These are phyloP conservation scores for Burhinus bistriatus DNA, from an alignment of 2,113 vertebrate genomes.

Conservation along the genomic window DNA sequence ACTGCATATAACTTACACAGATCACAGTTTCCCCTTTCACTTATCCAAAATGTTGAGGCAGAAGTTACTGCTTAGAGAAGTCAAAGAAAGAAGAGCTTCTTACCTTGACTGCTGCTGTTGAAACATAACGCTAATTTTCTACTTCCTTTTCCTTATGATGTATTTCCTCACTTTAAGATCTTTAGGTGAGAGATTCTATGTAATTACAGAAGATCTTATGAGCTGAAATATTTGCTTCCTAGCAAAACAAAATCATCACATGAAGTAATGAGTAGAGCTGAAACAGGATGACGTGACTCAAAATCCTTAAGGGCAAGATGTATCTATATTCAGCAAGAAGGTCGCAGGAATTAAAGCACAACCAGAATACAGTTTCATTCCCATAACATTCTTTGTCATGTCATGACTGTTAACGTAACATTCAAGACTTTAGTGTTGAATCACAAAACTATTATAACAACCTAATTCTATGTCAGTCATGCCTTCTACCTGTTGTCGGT, in stretches of 20 bases:
- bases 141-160: not conserved
- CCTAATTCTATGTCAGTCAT: not conserved
- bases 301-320: not conserved
- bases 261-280: not conserved
- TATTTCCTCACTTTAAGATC: not conserved
- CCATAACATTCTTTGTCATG: not conserved
- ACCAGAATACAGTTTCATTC: not conserved
- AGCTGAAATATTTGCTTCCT: not conserved
- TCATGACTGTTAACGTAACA: not conserved
- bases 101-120: not conserved
- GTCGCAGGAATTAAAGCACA: not conserved
- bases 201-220: not conserved
- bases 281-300: not conserved
- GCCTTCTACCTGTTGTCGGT: not conserved
- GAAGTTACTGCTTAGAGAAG: not conserved
- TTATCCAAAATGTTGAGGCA: not conserved
- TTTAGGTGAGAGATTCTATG: not conserved
- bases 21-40: not conserved
- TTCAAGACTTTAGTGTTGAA: not conserved
- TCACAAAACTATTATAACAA: not conserved
- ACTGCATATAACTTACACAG: not conserved
- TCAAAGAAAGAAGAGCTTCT: not conserved
- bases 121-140: not conserved
- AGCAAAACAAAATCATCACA: not conserved
- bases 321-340: not conserved